These are phyloP conservation scores for Centroberyx gerrardi DNA, from an alignment of 2,797 vertebrate species.

Conservation along the genomic window DNA sequence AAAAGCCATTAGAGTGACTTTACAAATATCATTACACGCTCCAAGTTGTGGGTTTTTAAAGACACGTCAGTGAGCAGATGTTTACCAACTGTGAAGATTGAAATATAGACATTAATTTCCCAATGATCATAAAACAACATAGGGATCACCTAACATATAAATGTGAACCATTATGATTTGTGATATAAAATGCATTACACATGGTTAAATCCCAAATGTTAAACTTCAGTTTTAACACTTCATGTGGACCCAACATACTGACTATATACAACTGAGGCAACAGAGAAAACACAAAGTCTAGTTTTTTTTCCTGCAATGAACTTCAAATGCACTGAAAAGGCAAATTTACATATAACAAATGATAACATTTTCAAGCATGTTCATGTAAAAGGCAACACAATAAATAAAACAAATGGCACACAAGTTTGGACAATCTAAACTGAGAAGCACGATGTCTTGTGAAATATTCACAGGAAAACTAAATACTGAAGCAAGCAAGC, in stretches of 20 bases:
- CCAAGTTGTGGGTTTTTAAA: conserved; percentile 50
- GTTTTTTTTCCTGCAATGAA: conserved; percentile 66
- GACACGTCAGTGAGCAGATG: conserved; percentile 45
- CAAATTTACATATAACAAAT: conserved; percentile 73
- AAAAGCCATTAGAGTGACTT: conserved; percentile 59
- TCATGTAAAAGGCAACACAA: conserved; percentile 81
- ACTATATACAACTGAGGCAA: conserved; percentile 78
- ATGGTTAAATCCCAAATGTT: conserved; percentile 58
- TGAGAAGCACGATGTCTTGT: conserved; percentile 65
- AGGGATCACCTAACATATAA: conserved; percentile 28
- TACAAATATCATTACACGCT: conserved; percentile 71
- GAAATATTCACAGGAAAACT: conserved; percentile 73
- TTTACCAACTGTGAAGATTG: conserved; percentile 38
- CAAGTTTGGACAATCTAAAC: conserved; percentile 76
- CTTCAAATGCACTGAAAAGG: conserved; percentile 79
- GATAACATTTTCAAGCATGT: conserved; percentile 78
- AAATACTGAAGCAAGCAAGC: conserved; percentile 63
- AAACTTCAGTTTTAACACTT: conserved; percentile 68
- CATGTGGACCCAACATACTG: conserved; percentile 71
- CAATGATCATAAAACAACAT: conserved; percentile 44
- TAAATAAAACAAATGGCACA: conserved; percentile 85
- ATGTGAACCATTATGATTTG: conserved; percentile 44
- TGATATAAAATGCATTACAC: conserved; percentile 63
- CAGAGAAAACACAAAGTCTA: conserved; percentile 58
- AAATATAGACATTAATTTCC: conserved; percentile 44